These are phyloP conservation scores for Drosophila parvula DNA, from an alignment of 1,140 invertebrate genomes.

Conservation along the genomic window DNA sequence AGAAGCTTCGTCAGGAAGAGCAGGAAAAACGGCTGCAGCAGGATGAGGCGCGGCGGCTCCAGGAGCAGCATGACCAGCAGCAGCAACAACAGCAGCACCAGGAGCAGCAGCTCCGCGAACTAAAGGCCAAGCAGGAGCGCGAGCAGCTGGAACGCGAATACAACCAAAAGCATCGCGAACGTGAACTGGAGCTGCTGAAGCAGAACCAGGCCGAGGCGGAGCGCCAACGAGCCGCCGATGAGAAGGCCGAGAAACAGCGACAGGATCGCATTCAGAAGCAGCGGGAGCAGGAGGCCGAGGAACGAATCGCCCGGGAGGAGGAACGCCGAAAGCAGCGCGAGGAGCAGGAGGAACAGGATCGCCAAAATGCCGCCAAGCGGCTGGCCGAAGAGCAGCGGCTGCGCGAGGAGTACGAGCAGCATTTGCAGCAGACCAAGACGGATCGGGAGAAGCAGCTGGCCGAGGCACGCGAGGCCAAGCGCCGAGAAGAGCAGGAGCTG, in stretches of 20 bases:
- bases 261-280: constrained; percentile 58
- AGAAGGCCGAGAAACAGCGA: constrained; percentile 48
- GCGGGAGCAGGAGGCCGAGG: constrained; percentile 58
- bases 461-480: constrained; percentile 71
- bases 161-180: constrained; percentile 34
- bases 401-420: constrained; percentile 65
- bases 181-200: constrained; percentile 53
- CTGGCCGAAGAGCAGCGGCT: constrained; percentile 53
- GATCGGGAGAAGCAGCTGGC: constrained; percentile 68
- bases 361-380: constrained; percentile 53
- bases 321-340: constrained; percentile 49
- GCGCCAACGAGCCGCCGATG: constrained; percentile 47
- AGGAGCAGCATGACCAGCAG: constrained; percentile 29
- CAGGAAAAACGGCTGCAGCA: constrained; percentile 6
- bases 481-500: constrained; percentile 58
- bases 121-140: constrained; percentile 30
- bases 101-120: constrained; percentile 36
- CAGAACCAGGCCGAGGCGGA: constrained; percentile 51
- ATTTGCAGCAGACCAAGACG: constrained; percentile 52
- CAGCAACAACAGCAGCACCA: constrained; percentile 24
- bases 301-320: constrained; percentile 52
- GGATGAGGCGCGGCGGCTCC: neutral
- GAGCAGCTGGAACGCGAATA: constrained; percentile 36
- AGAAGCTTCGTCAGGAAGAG: constrained; percentile 10
- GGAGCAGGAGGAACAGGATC: constrained; percentile 59